phyloP scores from a whole-genome alignment of 2,113 vertebrate genomes.

The Aegithalos caudatus region DNA sequence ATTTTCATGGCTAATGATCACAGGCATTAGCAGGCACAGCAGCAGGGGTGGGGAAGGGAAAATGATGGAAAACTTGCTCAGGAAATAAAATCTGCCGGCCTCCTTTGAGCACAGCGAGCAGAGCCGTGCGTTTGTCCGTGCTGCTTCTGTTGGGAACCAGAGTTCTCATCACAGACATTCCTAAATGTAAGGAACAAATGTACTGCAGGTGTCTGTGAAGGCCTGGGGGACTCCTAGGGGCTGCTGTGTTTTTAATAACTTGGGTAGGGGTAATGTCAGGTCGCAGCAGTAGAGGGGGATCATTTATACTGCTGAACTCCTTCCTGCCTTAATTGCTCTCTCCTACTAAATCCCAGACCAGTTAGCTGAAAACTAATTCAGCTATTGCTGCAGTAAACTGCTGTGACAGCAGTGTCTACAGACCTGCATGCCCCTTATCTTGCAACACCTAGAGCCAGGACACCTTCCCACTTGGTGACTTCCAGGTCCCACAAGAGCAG shows the following conservation, averaged over 20 bases:
- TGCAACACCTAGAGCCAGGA: neutral
- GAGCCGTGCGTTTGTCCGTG: neutral
- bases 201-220: neutral
- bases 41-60: neutral
- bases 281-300: neutral
- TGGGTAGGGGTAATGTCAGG: neutral
- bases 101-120: neutral
- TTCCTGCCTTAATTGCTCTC: slow-evolving; percentile 21
- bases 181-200: neutral
- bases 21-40: neutral
- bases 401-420: neutral
- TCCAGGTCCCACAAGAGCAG: neutral
- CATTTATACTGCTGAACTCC: neutral
- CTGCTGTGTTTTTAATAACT: neutral
- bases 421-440: neutral
- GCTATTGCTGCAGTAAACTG: neutral
- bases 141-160: neutral
- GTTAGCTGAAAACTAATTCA: slow-evolving; percentile 19
- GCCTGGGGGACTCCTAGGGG: neutral
- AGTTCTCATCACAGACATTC: neutral
- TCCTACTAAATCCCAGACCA: slow-evolving; percentile 11
- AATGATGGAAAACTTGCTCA: neutral
- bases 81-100: neutral
- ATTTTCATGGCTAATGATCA: slow-evolving; percentile 13
- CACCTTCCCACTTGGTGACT: neutral